These are phyloP conservation scores for Spialia ferax DNA, from an alignment of 2,888 invertebrate genomes.

Conservation along the genomic window DNA sequence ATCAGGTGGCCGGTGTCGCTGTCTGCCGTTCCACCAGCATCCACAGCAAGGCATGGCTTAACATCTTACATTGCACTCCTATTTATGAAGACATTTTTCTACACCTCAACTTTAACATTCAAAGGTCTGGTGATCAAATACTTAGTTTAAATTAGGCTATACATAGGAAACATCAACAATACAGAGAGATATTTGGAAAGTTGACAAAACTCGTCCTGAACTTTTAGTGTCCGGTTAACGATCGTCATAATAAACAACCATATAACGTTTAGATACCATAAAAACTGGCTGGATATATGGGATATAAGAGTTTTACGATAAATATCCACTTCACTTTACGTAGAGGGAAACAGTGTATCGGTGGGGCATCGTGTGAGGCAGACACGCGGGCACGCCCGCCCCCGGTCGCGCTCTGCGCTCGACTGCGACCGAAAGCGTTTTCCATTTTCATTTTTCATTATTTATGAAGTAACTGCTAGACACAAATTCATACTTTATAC, in stretches of 20 bases:
- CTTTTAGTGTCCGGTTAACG: conserved; percentile 10
- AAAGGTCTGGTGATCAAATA: neutral
- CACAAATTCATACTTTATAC: conserved; percentile 29
- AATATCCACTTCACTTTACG: conserved; percentile 52
- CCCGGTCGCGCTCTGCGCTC: conserved; percentile 69
- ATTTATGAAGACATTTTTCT: neutral
- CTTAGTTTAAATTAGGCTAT: neutral
- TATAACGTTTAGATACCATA: conserved; percentile 9
- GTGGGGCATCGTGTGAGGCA: conserved; percentile 51
- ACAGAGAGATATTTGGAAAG: conserved; percentile 3
- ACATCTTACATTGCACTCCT: conserved; percentile 43
- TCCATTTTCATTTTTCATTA: conserved; percentile 62
- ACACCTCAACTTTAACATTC: conserved; percentile 4
- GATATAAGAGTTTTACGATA: conserved; percentile 14
- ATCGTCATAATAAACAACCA: neutral
- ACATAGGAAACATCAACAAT: neutral
- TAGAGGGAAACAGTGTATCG: conserved; percentile 50
- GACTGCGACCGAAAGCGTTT: conserved; percentile 71
- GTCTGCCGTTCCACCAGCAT: conserved; percentile 83
- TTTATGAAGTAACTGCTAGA: conserved; percentile 44
- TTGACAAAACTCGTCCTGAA: conserved; percentile 20
- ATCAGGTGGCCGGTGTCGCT: conserved; percentile 80
- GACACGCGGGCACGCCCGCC: conserved; percentile 58
- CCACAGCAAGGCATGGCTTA: conserved; percentile 78
- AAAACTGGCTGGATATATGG: conserved; percentile 7